Conservation (phyloP, 1,140 invertebrate species). For the Caerostris extrusa region DNA sequence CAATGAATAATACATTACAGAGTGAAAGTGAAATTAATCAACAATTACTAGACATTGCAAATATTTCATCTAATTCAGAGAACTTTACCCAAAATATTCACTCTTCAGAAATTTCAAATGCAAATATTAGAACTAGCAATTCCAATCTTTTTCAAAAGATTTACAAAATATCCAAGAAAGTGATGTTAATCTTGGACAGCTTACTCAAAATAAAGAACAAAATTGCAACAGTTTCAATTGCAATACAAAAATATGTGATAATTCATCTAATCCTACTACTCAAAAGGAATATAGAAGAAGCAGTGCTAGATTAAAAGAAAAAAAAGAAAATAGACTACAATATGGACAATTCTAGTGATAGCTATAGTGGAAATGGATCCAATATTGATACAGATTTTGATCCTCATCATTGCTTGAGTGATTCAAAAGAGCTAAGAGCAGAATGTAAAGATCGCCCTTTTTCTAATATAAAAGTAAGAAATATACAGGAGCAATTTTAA, state of each 20-base stretch:
- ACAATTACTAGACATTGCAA: constrained; percentile 16
- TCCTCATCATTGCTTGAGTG: not conserved
- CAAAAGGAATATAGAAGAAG: not conserved
- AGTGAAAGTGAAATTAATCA: not conserved
- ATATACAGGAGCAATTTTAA: not conserved
- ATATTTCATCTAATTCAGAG: not conserved
- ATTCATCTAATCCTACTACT: not conserved
- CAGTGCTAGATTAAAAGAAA: not conserved
- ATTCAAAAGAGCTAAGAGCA: not conserved
- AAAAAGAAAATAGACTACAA: constrained; percentile 1
- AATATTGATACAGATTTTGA: not conserved
- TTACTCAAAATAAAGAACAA: not conserved
- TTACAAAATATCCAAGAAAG: not conserved
- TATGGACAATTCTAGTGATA: not conserved
- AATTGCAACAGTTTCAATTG: not conserved
- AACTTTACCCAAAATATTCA: not conserved
- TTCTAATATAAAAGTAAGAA: constrained; percentile 16
- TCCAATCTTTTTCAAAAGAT: not conserved
- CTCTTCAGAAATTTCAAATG: not conserved
- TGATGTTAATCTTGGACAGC: not conserved
- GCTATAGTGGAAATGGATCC: not conserved
- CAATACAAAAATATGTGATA: not conserved
- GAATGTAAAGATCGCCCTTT: not conserved
- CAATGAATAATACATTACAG: not conserved
- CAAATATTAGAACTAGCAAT: not conserved